Evolutionary conservation across 1,140 invertebrate genomes (phyloP).

Genomic region (Trialeurodes vaporariorum): DNA sequence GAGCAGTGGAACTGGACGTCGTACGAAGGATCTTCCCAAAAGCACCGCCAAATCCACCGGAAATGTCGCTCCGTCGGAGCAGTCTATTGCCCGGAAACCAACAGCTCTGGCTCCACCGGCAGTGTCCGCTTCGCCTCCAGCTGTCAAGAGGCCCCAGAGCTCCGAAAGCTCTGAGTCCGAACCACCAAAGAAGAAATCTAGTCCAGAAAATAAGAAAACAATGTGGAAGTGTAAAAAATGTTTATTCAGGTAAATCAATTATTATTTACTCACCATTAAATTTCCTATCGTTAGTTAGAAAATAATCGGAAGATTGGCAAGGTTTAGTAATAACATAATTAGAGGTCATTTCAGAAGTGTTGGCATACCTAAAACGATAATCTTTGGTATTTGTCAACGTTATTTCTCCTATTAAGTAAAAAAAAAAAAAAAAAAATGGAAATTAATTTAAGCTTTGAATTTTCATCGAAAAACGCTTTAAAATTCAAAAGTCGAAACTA

Average conservation of each 20-base stretch:
- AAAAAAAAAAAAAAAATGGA: no score
- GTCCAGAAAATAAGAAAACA: constrained; percentile 39
- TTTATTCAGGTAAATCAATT: constrained; percentile 54
- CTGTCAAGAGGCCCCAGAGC: constrained; percentile 1
- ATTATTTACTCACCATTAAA: background rate
- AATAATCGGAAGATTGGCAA: no score
- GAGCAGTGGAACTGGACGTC: constrained; percentile 18
- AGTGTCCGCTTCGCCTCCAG: constrained; percentile 17
- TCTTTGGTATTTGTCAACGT: background rate
- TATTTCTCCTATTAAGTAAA: background rate
- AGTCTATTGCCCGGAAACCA: background rate
- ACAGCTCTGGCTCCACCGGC: constrained; percentile 16
- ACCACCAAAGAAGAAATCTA: constrained; percentile 25
- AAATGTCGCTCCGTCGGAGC: background rate
- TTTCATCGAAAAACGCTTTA: background rate
- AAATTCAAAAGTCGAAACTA: background rate
- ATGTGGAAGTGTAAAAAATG: constrained; percentile 75
- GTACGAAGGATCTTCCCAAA: background rate
- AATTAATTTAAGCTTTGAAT: no score
- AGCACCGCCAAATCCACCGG: background rate
- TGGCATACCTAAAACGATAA: no score
- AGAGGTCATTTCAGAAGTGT: no score
- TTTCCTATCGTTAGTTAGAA: no score
- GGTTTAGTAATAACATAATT: background rate
- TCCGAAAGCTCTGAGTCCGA: constrained; percentile 15